Evolutionary conservation across 35 echinoderm and acorn worm species (phyloP).

Genomic region (Patiria miniata): DNA sequence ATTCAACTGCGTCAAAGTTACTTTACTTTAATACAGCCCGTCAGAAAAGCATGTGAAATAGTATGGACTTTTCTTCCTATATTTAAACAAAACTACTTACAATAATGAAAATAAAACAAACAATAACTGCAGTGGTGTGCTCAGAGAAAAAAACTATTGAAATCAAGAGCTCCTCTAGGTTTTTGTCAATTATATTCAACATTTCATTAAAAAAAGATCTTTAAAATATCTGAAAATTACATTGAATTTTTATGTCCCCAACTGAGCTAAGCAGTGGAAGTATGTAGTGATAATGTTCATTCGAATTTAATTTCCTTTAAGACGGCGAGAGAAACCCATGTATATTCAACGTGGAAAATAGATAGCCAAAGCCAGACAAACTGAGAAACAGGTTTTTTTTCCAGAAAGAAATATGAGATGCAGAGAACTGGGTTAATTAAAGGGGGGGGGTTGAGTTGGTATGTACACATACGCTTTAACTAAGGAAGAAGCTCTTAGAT

Average conservation of each 20-base stretch:
- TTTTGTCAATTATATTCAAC: too few species aligned
- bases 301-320: background rate
- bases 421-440: constrained; percentile 7
- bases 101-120: too few species aligned
- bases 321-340: background rate
- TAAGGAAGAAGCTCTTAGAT: background rate
- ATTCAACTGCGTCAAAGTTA: too few species aligned
- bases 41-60: too few species aligned
- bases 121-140: too few species aligned
- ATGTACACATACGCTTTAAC: constrained; percentile 2
- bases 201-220: background rate
- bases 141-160: too few species aligned
- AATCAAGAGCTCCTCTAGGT: too few species aligned
- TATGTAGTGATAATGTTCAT: background rate
- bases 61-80: too few species aligned
- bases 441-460: background rate
- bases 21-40: too few species aligned
- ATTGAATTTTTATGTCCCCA: background rate
- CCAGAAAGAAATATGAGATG: constrained; percentile 2
- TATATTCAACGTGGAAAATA: constrained; percentile 33
- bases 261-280: background rate
- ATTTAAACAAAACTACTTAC: too few species aligned
- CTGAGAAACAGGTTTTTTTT: constrained; percentile 1
- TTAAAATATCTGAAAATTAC: background rate
- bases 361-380: constrained; percentile 26